Conservation (phyloP, 1,140 invertebrate species). For the Tenebrio molitor region DNA sequence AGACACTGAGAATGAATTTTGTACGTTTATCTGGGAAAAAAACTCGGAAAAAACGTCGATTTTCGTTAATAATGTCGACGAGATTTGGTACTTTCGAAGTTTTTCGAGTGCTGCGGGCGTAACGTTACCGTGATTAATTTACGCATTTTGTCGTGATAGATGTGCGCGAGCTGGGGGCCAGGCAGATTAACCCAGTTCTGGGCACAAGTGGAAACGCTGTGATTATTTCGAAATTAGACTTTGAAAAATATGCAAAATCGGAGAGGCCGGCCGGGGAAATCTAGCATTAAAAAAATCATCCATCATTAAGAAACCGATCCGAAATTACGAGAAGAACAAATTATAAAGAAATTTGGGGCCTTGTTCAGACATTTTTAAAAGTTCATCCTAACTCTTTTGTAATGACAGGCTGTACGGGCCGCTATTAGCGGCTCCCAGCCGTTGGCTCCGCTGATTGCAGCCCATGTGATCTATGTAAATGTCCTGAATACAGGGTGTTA, state of each 20-base stretch:
- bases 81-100: background rate
- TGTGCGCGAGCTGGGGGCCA: background rate
- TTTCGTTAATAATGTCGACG: background rate
- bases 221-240: background rate
- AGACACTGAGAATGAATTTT: conserved; percentile 47
- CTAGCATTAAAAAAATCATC: background rate
- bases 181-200: background rate
- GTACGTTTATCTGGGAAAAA: conserved; percentile 19
- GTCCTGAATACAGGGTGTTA: background rate
- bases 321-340: conserved; percentile 50
- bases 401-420: conserved; percentile 51
- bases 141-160: too few relatives aligned
- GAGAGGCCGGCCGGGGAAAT: background rate
- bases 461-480: conserved; percentile 33
- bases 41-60: background rate
- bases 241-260: background rate
- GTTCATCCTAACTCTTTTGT: conserved; percentile 56
- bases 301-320: conserved; percentile 50
- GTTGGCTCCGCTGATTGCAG: conserved; percentile 50
- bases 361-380: conserved; percentile 51
- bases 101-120: background rate
- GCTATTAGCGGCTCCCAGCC: conserved; percentile 48
- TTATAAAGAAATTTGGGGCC: conserved; percentile 57
- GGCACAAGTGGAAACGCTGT: background rate
- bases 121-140: too few relatives aligned